Conservation (phyloP, 37 sponge, comb jelly and placozoan species). For the Aplysina aerophoba region DNA sequence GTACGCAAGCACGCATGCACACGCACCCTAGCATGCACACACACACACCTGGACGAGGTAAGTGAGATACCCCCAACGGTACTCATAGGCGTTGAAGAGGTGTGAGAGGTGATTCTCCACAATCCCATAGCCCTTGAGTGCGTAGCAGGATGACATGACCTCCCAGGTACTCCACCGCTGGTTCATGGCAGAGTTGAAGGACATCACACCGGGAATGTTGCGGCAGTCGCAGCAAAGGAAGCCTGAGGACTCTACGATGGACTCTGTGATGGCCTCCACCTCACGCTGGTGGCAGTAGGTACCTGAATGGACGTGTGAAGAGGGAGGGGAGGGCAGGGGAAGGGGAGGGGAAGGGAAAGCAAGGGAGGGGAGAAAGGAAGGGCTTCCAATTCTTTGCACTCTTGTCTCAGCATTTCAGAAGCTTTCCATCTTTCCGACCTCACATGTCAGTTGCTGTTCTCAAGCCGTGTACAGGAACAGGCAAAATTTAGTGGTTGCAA, state of each 20-base stretch:
- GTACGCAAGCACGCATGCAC: too few relatives aligned
- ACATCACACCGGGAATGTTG: constrained; percentile 73
- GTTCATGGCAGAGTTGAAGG: constrained; percentile 80
- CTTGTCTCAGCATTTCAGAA: too few relatives aligned
- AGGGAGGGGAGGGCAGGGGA: neutral
- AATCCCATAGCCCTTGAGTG: constrained; percentile 90
- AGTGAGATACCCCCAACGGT: constrained; percentile 73
- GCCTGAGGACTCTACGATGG: constrained; percentile 73
- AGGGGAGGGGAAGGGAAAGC: too few relatives aligned
- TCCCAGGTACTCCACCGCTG: constrained; percentile 95
- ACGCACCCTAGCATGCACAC: neutral
- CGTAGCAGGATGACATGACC: constrained; percentile 87
- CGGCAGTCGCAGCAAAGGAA: constrained; percentile 80
- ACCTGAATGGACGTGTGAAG: constrained; percentile 39
- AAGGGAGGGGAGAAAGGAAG: too few relatives aligned
- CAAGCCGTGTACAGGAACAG: too few relatives aligned
- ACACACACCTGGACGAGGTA: constrained; percentile 69
- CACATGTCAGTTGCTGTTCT: too few relatives aligned
- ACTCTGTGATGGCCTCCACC: constrained; percentile 94
- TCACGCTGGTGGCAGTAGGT: constrained; percentile 96
- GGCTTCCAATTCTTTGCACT: too few relatives aligned
- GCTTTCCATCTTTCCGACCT: too few relatives aligned
- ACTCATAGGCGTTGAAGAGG: constrained; percentile 86
- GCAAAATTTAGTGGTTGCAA: too few relatives aligned
- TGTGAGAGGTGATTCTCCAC: constrained; percentile 86